Conservation (phyloP, 1,140 invertebrate genomes). For the Bombus affinis region DNA sequence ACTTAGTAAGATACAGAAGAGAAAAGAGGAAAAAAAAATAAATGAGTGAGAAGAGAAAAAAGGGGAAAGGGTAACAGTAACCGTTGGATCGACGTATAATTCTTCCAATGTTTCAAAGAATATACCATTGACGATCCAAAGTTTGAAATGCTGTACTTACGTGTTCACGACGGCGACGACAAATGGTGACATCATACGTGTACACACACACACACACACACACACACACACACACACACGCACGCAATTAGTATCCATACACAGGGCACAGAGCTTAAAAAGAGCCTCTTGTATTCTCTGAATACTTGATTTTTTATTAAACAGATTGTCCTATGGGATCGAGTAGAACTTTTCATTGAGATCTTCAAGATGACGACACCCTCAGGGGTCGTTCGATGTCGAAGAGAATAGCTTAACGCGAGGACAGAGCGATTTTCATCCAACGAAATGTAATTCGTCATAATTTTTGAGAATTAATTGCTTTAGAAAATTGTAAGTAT, state of each 20-base stretch:
- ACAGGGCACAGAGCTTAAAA: background rate
- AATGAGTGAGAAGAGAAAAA: background rate
- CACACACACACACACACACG: background rate
- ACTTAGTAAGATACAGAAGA: background rate
- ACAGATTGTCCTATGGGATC: constrained; percentile 12
- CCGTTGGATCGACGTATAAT: background rate
- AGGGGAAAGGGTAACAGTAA: background rate
- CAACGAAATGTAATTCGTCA: background rate
- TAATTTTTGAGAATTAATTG: constrained; percentile 3
- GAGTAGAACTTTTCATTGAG: constrained; percentile 18
- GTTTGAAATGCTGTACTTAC: constrained; percentile 28
- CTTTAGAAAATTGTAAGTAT: background rate
- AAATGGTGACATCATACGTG: constrained; percentile 11
- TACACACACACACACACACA: background rate
- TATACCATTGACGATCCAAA: background rate
- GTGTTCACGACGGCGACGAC: constrained; percentile 31
- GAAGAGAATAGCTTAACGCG: constrained; percentile 2
- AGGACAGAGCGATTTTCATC: background rate
- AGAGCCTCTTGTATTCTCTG: constrained; percentile 14
- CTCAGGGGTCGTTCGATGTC: background rate
- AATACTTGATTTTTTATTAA: constrained; percentile 37
- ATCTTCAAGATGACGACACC: constrained; percentile 3
- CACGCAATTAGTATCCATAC: background rate
- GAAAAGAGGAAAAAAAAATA: constrained; percentile 2
- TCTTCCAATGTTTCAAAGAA: background rate